phyloP scores from a whole-genome alignment of 2,888 invertebrate species.

The Platycheirus albimanus region DNA sequence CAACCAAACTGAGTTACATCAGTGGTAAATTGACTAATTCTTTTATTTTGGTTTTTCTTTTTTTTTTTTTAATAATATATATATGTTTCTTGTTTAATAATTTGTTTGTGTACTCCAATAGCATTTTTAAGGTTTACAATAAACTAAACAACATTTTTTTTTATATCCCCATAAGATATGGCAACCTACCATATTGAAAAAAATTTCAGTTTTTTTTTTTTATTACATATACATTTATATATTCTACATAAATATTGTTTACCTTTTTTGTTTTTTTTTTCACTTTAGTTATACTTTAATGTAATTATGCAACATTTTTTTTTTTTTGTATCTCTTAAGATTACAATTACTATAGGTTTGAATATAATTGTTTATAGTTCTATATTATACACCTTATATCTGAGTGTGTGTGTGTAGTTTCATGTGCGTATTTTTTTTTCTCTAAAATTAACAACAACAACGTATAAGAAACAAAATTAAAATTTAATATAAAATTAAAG shows the following conservation, averaged over 20 bases:
- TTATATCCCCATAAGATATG: conserved; percentile 64
- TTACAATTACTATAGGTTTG: conserved; percentile 64
- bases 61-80: conserved; percentile 53
- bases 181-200: conserved; percentile 64
- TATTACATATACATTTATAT: conserved; percentile 78
- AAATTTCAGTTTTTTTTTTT: conserved; percentile 71
- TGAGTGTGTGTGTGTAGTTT: conserved; percentile 57
- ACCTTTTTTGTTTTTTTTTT: conserved; percentile 53
- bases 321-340: conserved; percentile 46
- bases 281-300: conserved; percentile 60
- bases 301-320: conserved; percentile 66
- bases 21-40: conserved; percentile 74
- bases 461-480: conserved; percentile 19
- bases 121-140: conserved; percentile 64
- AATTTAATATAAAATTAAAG: conserved; percentile 19
- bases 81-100: conserved; percentile 57
- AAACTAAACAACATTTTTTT: conserved; percentile 72
- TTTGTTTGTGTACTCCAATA: conserved; percentile 73
- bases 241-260: conserved; percentile 73
- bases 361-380: conserved; percentile 71
- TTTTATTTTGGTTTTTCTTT: conserved; percentile 48
- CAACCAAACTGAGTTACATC: conserved; percentile 73
- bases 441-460: conserved; percentile 52
- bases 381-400: conserved; percentile 69
- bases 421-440: conserved; percentile 60